Conservation (phyloP, 2,888 invertebrate genomes). For the Acanthosoma haemorrhoidale region DNA sequence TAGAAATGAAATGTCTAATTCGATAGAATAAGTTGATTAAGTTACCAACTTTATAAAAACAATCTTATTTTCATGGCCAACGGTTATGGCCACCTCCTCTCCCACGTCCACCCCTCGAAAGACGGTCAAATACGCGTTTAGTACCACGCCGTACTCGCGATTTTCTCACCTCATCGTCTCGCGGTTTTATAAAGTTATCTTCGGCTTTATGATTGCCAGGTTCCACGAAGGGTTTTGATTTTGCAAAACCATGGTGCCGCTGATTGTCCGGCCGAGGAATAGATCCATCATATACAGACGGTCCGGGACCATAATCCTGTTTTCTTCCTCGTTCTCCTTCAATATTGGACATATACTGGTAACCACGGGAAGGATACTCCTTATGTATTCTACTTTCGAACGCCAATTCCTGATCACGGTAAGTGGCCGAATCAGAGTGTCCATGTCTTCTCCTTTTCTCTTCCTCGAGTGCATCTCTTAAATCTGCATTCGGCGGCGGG, state of each 20-base stretch:
- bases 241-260: neutral
- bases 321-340: neutral
- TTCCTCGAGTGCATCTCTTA: conserved; percentile 19
- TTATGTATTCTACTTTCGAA: neutral
- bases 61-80: too few relatives aligned
- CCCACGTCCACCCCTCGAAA: conserved; percentile 2
- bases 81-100: conserved; percentile 14
- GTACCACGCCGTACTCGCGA: neutral
- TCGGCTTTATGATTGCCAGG: neutral
- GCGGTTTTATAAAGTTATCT: neutral
- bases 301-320: neutral
- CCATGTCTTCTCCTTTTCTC: conserved; percentile 10
- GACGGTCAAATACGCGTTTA: conserved; percentile 11
- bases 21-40: too few relatives aligned
- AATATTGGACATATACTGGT: neutral
- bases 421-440: neutral
- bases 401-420: neutral
- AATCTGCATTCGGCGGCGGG: conserved; percentile 10
- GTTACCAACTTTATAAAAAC: too few relatives aligned
- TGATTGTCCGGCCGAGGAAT: neutral
- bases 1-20: too few relatives aligned
- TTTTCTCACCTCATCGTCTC: neutral
- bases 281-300: neutral
- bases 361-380: neutral
- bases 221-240: neutral